Base-by-base conservation (phyloP, 2,888 invertebrate species). In the Trimorus sp. region DNA sequence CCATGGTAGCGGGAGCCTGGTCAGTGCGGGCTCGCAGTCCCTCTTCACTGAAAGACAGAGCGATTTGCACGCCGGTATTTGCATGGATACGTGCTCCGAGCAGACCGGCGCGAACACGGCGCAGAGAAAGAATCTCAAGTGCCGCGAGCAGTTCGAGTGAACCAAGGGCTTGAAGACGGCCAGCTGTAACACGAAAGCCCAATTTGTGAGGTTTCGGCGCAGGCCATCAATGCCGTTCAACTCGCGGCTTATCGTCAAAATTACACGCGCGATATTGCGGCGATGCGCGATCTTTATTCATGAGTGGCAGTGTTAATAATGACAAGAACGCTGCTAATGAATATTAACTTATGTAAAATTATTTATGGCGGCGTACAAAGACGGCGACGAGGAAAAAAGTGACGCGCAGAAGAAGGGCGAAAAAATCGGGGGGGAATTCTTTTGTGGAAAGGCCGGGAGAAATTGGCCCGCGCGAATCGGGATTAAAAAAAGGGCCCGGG, bases 21-120 rank as follows among this genome's bases (percentile, higher is more conserved):
- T 92, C 79, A 97, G 92, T 37, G 95, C 94, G 0, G 95, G 94
- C 84, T 94, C 93, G 92, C 97, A 97, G 88, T 96, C 96, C 3
- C 92, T 92, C 84, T 93, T 93, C 7, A 96, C 96, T 86, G 95
- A 94, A 89, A 96, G 95, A 92, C 98, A 98, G 85, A 98, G 95
- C 36, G 96, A 95, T 81, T 96, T 94, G 92, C 98, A 98, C 9
- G 97, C 96, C 79, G 96, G 96, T 82, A 98, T 96, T 51, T 97
- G 95, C 86, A 96, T 96, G 37, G 96, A 95, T 83, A 97, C 96
- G 91, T 97, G 95, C 89, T 96, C 96, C 40, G 97, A 97, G 92
- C 98, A 98, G 91, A 98, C 95, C 48, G 98, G 98, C 9, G 97
- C 96, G 92, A 97, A 97, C 68, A 98, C 95, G 14, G 97, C 96